Conservation (phyloP, 1,140 invertebrate species). For the Lepidurus arcticus region DNA sequence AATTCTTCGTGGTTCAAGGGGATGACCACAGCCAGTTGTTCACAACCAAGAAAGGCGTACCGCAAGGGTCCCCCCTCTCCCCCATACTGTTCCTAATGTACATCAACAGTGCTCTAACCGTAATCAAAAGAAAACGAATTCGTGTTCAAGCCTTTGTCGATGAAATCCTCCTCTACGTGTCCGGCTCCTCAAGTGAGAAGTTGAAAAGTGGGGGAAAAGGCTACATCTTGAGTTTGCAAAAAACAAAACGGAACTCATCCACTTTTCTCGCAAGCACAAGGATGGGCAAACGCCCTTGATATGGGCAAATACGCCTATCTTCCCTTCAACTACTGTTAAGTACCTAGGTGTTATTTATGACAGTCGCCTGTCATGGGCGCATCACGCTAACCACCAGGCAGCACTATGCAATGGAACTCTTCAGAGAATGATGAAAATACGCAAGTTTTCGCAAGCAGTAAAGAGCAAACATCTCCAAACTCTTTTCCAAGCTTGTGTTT, state of each 20-base stretch:
- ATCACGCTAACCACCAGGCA: background rate
- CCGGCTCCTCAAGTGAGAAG: background rate
- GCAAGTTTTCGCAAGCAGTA: too few species aligned
- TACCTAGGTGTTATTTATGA: background rate
- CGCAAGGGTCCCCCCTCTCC: constrained; percentile 23
- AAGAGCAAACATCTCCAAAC: too few species aligned
- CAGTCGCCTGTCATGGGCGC: background rate
- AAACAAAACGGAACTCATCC: constrained; percentile 8
- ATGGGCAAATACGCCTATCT: background rate
- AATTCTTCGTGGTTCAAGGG: background rate
- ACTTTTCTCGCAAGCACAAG: background rate
- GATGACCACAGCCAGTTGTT: background rate
- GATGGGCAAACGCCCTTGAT: background rate
- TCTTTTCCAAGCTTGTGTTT: too few species aligned
- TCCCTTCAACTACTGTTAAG: background rate
- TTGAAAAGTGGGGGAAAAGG: background rate
- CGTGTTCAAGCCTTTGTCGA: constrained; percentile 23
- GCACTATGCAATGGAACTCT: too few species aligned
- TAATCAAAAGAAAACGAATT: constrained; percentile 6
- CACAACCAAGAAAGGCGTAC: background rate
- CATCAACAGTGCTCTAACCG: background rate
- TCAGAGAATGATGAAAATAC: too few species aligned
- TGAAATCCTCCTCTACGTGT: background rate
- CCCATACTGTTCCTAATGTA: background rate
- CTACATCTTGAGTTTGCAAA: background rate